These are phyloP conservation scores for Margarornis squamiger DNA, from an alignment of 2,797 vertebrate genomes.

Conservation along the genomic window DNA sequence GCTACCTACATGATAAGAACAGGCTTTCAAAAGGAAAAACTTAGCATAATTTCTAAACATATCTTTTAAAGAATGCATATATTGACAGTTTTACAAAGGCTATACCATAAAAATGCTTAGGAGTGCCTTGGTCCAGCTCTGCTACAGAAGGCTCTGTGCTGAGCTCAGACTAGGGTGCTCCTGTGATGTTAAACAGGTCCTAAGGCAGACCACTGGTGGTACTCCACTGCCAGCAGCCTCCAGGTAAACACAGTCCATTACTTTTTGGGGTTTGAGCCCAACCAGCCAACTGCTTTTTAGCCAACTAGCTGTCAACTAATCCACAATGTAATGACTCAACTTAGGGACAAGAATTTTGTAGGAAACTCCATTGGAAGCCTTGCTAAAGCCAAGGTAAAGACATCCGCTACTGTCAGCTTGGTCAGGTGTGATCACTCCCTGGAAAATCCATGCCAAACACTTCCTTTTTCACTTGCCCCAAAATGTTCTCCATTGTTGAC, in stretches of 20 bases:
- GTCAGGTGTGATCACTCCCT: not conserved
- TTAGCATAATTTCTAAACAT: not conserved
- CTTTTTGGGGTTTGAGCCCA: not conserved
- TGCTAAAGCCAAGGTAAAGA: not conserved
- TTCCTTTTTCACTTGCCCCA: not conserved
- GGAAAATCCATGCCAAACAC: not conserved
- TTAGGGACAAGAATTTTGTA: not conserved
- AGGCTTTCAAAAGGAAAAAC: not conserved
- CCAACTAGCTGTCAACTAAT: not conserved
- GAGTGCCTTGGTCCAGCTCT: not conserved
- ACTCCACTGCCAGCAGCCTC: not conserved
- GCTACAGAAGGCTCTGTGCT: not conserved
- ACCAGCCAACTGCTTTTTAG: not conserved
- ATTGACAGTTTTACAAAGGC: not conserved
- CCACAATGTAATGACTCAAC: not conserved
- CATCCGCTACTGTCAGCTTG: not conserved
- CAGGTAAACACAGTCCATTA: not conserved
- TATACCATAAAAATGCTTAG: not conserved
- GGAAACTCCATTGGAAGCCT: not conserved
- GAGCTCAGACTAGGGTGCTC: not conserved
- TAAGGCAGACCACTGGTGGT: not conserved
- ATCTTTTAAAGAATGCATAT: not conserved
- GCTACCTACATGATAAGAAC: not conserved
- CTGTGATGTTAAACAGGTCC: not conserved
- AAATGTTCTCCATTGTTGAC: not conserved